Evolutionary conservation across 1,140 invertebrate genomes (phyloP).

Genomic region (Xylocopa sonorina): DNA sequence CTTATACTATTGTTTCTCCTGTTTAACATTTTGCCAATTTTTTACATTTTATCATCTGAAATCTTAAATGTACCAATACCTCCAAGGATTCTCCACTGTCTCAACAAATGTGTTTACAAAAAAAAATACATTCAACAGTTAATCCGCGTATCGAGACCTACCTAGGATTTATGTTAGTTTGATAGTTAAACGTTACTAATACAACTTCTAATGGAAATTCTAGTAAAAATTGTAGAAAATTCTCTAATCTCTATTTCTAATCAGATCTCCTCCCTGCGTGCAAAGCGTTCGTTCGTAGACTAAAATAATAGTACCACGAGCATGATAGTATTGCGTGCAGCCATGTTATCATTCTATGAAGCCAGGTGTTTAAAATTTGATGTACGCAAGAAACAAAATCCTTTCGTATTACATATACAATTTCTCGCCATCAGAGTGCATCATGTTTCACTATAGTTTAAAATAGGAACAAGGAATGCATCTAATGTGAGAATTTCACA

Average conservation of each 20-base stretch:
- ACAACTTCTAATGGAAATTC: not conserved
- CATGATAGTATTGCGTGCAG: conserved; percentile 3
- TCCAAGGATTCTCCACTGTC: too few relatives aligned
- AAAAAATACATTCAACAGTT: not conserved
- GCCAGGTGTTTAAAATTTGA: not conserved
- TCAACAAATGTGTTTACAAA: too few relatives aligned
- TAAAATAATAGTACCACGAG: conserved; percentile 17
- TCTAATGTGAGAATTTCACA: not conserved
- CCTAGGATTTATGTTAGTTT: conserved; percentile 2
- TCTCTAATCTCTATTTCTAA: not conserved
- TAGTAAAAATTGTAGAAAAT: not conserved
- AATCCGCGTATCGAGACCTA: not conserved
- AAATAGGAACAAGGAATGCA: not conserved
- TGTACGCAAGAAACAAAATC: not conserved
- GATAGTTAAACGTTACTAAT: not conserved
- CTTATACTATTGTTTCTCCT: not conserved
- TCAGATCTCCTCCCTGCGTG: not conserved
- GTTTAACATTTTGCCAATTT: too few relatives aligned
- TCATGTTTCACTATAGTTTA: not conserved
- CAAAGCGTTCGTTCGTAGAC: conserved; percentile 6
- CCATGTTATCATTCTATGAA: conserved; percentile 12
- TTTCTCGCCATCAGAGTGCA: not conserved
- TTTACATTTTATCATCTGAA: too few relatives aligned
- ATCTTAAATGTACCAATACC: too few relatives aligned
- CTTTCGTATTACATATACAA: not conserved